Percentiles rank a stretch among this genome's conserved stretches.
Evolutionary conservation across 2,113 vertebrate genomes (phyloP).

Genomic region (Progne subis): DNA sequence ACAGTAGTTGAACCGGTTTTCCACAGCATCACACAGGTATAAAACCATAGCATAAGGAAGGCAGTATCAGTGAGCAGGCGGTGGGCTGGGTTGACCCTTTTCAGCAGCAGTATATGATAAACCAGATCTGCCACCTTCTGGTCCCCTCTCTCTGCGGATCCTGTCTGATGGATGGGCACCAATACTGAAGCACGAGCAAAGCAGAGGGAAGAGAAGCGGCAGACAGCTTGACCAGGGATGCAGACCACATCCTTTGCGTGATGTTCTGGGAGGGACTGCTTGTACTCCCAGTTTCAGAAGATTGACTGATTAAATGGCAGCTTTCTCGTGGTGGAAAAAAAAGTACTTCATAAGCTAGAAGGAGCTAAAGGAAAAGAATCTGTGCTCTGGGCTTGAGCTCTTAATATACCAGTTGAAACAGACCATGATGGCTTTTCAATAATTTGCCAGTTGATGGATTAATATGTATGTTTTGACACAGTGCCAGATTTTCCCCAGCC

Average conservation of each 20-base stretch:
- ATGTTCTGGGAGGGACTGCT: neutral
- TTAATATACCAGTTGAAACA: neutral
- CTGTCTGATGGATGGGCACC: neutral
- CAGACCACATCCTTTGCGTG: neutral
- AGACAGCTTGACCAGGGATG: neutral
- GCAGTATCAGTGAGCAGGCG: neutral
- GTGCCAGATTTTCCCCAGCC: too few species aligned
- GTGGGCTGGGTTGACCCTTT: neutral
- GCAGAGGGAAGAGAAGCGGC: neutral
- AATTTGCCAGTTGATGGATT: neutral
- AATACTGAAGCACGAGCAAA: neutral
- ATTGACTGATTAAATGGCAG: neutral
- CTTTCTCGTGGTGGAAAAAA: neutral
- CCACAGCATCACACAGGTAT: neutral
- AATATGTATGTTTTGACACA: neutral
- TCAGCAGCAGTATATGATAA: neutral
- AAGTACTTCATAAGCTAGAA: neutral
- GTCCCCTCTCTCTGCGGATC: neutral
- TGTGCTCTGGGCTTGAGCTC: neutral
- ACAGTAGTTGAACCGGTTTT: neutral
- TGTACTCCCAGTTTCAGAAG: neutral
- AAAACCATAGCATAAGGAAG: neutral
- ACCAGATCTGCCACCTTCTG: neutral
- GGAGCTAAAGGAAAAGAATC: neutral
- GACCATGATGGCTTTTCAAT: neutral